phyloP scores from a whole-genome alignment of 2,113 vertebrate species.

The Antigone vipio region DNA sequence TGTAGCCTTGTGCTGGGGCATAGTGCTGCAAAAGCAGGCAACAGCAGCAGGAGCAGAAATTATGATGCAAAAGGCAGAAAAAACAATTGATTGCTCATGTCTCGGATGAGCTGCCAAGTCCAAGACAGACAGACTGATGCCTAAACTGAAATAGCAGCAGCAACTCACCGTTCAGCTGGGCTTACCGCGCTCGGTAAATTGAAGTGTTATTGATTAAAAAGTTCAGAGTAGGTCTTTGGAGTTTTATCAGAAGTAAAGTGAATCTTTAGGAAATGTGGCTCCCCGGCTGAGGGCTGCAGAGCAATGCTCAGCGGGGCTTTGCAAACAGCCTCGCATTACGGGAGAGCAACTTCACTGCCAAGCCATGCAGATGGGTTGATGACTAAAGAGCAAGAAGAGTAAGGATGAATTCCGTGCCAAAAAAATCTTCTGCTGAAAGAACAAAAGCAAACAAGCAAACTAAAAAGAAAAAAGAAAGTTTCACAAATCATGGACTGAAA shows the following conservation, averaged over 20 bases:
- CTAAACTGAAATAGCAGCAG: not conserved
- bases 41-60: not conserved
- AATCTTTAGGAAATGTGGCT: not conserved
- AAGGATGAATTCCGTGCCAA: not conserved
- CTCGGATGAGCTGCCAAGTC: not conserved
- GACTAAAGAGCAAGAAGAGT: not conserved
- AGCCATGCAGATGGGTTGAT: not conserved
- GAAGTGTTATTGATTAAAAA: not conserved
- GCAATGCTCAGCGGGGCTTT: not conserved
- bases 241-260: not conserved
- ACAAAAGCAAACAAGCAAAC: not conserved
- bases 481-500: not conserved
- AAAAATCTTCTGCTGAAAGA: not conserved
- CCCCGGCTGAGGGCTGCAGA: not conserved
- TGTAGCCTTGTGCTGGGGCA: not conserved
- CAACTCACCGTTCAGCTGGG: not conserved
- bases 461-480: not conserved
- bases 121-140: not conserved
- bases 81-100: not conserved
- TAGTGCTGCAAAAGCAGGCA: not conserved
- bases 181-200: rapidly evolving
- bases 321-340: not conserved
- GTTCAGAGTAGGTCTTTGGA: not conserved
- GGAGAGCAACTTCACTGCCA: not conserved
- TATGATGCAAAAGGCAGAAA: not conserved